phyloP scores from a whole-genome alignment of 2,113 vertebrate genomes.

The Oceanites oceanicus region DNA sequence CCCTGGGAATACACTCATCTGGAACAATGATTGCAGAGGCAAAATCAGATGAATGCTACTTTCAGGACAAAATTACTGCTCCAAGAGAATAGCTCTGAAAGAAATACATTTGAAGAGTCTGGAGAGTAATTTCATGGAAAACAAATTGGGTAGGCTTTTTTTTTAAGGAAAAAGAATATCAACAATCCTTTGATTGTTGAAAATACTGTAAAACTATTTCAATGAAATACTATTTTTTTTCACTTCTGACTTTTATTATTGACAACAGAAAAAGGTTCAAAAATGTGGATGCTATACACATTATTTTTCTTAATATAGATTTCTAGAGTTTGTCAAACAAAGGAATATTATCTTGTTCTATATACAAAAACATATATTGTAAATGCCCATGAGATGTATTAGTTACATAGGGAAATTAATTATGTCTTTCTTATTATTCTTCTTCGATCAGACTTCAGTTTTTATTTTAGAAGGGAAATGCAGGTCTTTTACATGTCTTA shows the following conservation, averaged over 20 bases:
- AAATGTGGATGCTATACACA: background rate
- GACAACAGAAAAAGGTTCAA: background rate
- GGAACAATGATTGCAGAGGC: slow-evolving; percentile 31
- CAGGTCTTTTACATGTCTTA: background rate
- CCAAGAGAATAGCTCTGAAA: slow-evolving; percentile 47
- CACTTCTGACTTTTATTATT: background rate
- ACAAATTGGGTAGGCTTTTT: background rate
- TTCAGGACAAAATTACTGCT: slow-evolving; percentile 66
- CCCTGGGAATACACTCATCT: slow-evolving; percentile 43
- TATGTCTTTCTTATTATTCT: accelerated
- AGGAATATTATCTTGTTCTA: background rate
- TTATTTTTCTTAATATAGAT: background rate
- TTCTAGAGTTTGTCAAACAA: background rate
- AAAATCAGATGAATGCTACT: slow-evolving; percentile 66
- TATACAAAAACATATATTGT: background rate
- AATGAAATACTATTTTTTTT: background rate
- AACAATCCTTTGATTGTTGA: background rate
- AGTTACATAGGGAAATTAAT: background rate
- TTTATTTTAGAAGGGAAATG: background rate
- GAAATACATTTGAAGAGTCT: slow-evolving; percentile 54
- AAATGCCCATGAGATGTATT: background rate
- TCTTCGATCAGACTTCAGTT: background rate
- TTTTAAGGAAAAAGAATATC: background rate
- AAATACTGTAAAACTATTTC: background rate
- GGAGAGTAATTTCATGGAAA: slow-evolving; percentile 59